These are phyloP conservation scores for Ariolimax columbianus DNA, from an alignment of 2,888 invertebrate species.

Conservation along the genomic window DNA sequence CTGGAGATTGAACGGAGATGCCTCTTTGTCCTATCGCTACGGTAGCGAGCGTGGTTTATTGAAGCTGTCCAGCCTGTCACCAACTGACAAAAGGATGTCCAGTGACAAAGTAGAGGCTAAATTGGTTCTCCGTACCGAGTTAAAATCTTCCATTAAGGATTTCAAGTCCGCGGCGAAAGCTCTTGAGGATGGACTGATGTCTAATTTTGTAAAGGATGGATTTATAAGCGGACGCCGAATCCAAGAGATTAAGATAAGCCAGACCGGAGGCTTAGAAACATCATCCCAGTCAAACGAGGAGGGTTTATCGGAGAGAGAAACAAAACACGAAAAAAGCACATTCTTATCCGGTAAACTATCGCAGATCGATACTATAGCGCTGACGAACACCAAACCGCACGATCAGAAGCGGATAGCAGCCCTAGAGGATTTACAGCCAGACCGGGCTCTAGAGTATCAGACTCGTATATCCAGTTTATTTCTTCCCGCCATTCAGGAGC, in stretches of 20 bases:
- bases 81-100: constrained; percentile 1
- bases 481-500: background rate
- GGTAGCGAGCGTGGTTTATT: background rate
- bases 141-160: background rate
- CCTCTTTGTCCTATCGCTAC: constrained; percentile 13
- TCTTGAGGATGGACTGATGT: background rate
- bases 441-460: constrained; percentile 1
- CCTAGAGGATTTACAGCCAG: constrained; percentile 5
- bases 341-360: constrained; percentile 3
- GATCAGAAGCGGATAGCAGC: background rate
- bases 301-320: background rate
- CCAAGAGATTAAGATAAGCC: constrained; percentile 36
- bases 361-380: constrained; percentile 2
- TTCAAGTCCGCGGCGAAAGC: constrained; percentile 1
- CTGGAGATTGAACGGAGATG: constrained; percentile 30
- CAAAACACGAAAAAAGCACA: background rate
- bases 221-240: constrained; percentile 43
- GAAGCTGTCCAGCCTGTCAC: background rate
- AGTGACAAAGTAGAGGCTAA: background rate
- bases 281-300: background rate
- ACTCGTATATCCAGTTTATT: background rate
- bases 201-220: constrained; percentile 19
- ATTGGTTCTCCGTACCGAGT: constrained; percentile 2
- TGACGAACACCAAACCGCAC: background rate
- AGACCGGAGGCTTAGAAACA: constrained; percentile 30